Evolutionary conservation across 2,888 invertebrate genomes (phyloP).

Genomic region (Drosophila quasianomalipes): DNA sequence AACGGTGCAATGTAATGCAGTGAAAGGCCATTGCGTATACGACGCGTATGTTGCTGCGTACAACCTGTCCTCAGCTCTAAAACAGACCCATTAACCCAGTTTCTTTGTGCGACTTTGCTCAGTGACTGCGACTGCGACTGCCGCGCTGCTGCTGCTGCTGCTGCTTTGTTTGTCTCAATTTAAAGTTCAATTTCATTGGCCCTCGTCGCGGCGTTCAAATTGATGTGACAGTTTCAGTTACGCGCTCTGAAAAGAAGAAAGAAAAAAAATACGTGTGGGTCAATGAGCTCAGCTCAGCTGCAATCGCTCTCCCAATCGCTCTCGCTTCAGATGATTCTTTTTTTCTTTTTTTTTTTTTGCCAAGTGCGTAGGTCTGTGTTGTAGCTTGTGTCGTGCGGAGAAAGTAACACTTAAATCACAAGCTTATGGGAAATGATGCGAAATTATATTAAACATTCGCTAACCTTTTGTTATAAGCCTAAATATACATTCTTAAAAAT

Average conservation of each 20-base stretch:
- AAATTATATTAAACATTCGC: not conserved
- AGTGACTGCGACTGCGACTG: slow-evolving; percentile 4
- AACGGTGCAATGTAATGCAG: slow-evolving; percentile 34
- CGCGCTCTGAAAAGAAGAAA: slow-evolving; percentile 10
- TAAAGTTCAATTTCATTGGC: slow-evolving; percentile 83
- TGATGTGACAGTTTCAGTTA: slow-evolving; percentile 73
- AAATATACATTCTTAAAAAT: not conserved
- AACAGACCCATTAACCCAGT: slow-evolving; percentile 80
- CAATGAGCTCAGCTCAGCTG: slow-evolving; percentile 66
- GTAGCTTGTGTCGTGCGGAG: slow-evolving; percentile 8
- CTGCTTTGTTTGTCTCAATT: slow-evolving; percentile 76
- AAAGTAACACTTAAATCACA: slow-evolving; percentile 42
- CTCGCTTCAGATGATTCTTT: not conserved
- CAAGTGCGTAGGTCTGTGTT: slow-evolving; percentile 21
- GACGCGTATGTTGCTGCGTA: slow-evolving; percentile 48
- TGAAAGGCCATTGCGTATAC: slow-evolving; percentile 81
- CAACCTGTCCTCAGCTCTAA: slow-evolving; percentile 68
- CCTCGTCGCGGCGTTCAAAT: slow-evolving; percentile 75
- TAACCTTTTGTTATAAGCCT: not conserved
- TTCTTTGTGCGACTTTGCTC: slow-evolving; percentile 44
- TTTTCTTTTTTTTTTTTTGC: too few species aligned
- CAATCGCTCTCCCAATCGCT: slow-evolving; percentile 23
- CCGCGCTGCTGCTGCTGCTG: slow-evolving; percentile 23
- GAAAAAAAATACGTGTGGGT: slow-evolving; percentile 69
- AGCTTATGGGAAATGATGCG: slow-evolving; percentile 5